phyloP scores from a whole-genome alignment of 2,113 vertebrate species.

The Monarcha castaneiventris region DNA sequence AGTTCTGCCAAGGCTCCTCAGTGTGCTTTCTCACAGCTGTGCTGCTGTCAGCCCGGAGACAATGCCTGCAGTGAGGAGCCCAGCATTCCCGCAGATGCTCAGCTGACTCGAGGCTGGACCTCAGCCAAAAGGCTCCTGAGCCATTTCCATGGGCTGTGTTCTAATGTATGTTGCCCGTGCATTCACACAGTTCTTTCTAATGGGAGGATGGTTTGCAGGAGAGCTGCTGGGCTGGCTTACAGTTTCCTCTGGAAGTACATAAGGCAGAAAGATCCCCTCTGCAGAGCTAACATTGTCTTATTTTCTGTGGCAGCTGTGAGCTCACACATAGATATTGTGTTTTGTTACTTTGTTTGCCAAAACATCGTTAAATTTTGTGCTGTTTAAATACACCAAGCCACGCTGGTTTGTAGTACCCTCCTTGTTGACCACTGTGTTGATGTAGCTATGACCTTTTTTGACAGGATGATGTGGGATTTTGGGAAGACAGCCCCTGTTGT shows the following conservation, averaged over 20 bases:
- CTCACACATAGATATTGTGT: background rate
- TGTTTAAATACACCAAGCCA: background rate
- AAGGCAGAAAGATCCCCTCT: background rate
- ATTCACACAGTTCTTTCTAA: background rate
- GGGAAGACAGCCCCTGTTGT: background rate
- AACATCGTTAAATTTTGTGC: background rate
- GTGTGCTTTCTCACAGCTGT: slow-evolving; percentile 35
- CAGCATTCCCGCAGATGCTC: background rate
- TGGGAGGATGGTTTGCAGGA: background rate
- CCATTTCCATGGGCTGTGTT: background rate
- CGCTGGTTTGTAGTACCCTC: background rate
- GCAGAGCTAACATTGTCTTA: background rate
- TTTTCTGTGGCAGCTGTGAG: background rate
- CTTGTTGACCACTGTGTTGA: background rate
- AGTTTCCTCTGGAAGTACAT: background rate
- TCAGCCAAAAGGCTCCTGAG: slow-evolving; percentile 19
- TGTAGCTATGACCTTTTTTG: background rate
- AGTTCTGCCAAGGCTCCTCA: background rate
- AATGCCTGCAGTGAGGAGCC: slow-evolving; percentile 26
- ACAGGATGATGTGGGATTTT: background rate
- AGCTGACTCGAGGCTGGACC: background rate
- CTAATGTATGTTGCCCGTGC: background rate
- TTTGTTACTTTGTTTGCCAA: background rate
- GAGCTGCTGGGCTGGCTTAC: background rate
- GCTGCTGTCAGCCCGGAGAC: background rate